Percentiles rank a stretch among this genome's conserved stretches.
Conservation (phyloP, 2,888 invertebrate genomes). For the Gortyna flavago region DNA sequence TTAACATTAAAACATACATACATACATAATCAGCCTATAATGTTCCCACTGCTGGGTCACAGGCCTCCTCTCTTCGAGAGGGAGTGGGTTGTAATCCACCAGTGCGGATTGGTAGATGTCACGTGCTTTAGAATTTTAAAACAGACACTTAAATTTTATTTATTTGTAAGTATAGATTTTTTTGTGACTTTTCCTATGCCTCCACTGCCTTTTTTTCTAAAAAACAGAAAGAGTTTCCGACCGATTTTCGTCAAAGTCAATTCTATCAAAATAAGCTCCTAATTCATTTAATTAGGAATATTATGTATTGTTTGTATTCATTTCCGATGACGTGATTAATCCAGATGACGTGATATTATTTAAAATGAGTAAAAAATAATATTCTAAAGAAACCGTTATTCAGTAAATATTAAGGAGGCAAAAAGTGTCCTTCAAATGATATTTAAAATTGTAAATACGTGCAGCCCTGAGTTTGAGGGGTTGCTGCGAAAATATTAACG, state of each 20-base stretch:
- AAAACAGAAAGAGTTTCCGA: neutral
- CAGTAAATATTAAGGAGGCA: neutral
- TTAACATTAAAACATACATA: no score
- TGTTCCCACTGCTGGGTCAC: no score
- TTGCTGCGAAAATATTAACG: slow-evolving; percentile 72
- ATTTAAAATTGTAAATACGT: slow-evolving; percentile 17
- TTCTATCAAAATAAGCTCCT: neutral
- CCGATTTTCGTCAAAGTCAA: neutral
- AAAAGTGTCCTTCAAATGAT: neutral
- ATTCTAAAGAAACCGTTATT: neutral
- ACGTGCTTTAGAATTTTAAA: no score
- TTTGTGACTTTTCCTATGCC: neutral
- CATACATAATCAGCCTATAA: no score
- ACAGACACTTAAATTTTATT: no score
- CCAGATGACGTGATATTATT: neutral
- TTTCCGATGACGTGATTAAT: neutral
- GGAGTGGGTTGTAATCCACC: no score
- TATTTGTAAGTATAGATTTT: neutral
- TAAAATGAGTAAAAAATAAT: no score
- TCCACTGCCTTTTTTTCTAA: neutral
- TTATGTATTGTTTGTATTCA: neutral
- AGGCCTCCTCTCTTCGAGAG: no score
- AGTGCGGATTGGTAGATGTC: no score
- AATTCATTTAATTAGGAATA: neutral
- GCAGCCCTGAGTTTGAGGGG: slow-evolving; percentile 62